A percentile compares a stretch with the other conserved stretches of the same genome.
Evolutionary conservation across 2,113 vertebrate genomes (phyloP).

Genomic region (Cyanistes caeruleus): DNA sequence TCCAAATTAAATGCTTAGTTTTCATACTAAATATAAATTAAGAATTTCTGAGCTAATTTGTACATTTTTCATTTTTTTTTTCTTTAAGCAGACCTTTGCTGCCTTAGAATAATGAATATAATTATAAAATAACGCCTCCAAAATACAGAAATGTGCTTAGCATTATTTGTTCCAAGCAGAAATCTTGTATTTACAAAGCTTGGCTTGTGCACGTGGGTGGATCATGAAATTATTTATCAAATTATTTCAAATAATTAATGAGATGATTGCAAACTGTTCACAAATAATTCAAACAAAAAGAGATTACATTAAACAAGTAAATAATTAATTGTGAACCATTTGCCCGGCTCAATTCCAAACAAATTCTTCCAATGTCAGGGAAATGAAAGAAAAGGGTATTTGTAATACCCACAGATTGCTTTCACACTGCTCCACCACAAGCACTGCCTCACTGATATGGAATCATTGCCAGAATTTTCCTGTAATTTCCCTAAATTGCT

Average conservation of each 20-base stretch:
- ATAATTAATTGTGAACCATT: not conserved
- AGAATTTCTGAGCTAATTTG: not conserved
- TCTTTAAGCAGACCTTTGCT: not conserved
- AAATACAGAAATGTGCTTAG: not conserved
- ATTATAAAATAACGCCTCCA: not conserved
- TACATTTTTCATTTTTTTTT: not conserved
- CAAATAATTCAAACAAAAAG: not conserved
- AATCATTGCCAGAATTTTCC: not conserved
- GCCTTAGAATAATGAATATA: not conserved
- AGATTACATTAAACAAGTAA: not conserved
- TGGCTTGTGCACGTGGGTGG: not conserved
- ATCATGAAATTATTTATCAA: not conserved
- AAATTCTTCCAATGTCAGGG: not conserved
- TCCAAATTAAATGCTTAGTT: not conserved
- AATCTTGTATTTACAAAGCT: not conserved
- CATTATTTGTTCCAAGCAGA: not conserved
- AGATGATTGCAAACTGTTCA: not conserved
- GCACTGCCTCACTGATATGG: not conserved
- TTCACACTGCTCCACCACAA: not conserved
- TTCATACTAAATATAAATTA: not conserved
- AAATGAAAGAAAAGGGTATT: not conserved
- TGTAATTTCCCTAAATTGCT: constrained; percentile 15
- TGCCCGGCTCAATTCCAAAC: not conserved
- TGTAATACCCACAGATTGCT: not conserved
- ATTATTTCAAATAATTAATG: not conserved